Percentiles rank a stretch among this genome's conserved stretches.
Evolutionary conservation across 2,888 invertebrate genomes (phyloP).

Genomic region (Agonopterix arenella): DNA sequence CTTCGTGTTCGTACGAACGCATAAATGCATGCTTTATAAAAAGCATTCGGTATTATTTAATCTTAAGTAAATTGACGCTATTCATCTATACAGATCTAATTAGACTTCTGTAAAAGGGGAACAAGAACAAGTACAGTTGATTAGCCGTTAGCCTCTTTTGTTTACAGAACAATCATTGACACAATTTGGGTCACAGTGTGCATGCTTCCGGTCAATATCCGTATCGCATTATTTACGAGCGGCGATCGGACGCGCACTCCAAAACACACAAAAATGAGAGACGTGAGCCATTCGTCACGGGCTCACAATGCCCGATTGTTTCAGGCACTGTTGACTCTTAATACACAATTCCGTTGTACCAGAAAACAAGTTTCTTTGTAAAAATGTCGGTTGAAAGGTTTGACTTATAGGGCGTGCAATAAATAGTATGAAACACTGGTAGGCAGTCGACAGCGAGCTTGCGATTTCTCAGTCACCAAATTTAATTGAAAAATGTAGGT

Average conservation of each 20-base stretch:
- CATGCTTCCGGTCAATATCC: constrained; percentile 66
- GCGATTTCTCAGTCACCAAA: constrained; percentile 33
- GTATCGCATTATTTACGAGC: constrained; percentile 58
- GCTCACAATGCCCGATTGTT: constrained; percentile 64
- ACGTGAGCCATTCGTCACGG: constrained; percentile 60
- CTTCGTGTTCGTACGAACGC: constrained; percentile 2
- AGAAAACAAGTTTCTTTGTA: constrained; percentile 44
- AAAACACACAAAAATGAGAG: constrained; percentile 68
- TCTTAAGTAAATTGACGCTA: constrained; percentile 2
- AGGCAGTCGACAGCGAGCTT: constrained; percentile 2
- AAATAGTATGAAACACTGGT: constrained; percentile 24
- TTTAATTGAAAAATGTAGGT: constrained; percentile 55
- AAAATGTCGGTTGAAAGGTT: constrained; percentile 36
- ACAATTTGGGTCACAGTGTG: constrained; percentile 50
- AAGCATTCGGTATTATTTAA: too few relatives aligned
- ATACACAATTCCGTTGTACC: constrained; percentile 45
- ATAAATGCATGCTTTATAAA: too few relatives aligned
- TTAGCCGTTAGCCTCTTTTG: constrained; percentile 34
- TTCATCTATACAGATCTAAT: background rate
- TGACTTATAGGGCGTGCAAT: constrained; percentile 10
- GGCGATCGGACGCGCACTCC: constrained; percentile 55
- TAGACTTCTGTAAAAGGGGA: too few relatives aligned
- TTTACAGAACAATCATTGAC: constrained; percentile 52
- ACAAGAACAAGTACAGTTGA: constrained; percentile 18
- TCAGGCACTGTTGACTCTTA: constrained; percentile 47